These are phyloP conservation scores for Ailuropoda melanoleuca DNA, from an alignment of 2,113 vertebrate species.

Conservation along the genomic window DNA sequence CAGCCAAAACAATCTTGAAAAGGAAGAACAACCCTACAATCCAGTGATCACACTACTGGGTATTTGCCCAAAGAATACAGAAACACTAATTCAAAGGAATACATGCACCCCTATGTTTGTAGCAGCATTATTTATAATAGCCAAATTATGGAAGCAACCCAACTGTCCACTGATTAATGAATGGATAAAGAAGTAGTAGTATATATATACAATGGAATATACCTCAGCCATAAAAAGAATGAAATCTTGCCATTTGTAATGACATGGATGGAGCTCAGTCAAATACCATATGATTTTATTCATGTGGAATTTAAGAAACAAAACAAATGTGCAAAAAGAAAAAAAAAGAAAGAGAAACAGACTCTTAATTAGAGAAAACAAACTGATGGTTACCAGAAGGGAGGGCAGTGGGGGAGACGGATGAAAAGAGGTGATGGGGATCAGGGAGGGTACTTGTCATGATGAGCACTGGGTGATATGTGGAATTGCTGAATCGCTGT, in stretches of 20 bases:
- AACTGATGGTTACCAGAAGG: neutral
- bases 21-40: neutral
- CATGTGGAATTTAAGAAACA: neutral
- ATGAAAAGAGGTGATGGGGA: neutral
- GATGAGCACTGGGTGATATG: neutral
- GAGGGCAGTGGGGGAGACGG: neutral
- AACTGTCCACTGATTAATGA: neutral
- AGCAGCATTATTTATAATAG: neutral
- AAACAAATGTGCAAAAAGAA: neutral
- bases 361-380: neutral
- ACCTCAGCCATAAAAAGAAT: neutral
- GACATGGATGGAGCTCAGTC: neutral
- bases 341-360: neutral
- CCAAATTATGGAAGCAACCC: neutral
- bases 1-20: neutral
- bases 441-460: neutral
- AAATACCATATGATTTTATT: neutral
- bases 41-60: neutral
- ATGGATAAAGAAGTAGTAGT: neutral
- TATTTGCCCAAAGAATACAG: neutral
- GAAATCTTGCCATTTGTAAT: neutral
- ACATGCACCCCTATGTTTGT: neutral
- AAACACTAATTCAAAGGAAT: neutral
- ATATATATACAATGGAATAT: neutral
- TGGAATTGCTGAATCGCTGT: neutral